Evolutionary conservation across 2,888 invertebrate species (phyloP).

Genomic region (Chorisops tibialis): DNA sequence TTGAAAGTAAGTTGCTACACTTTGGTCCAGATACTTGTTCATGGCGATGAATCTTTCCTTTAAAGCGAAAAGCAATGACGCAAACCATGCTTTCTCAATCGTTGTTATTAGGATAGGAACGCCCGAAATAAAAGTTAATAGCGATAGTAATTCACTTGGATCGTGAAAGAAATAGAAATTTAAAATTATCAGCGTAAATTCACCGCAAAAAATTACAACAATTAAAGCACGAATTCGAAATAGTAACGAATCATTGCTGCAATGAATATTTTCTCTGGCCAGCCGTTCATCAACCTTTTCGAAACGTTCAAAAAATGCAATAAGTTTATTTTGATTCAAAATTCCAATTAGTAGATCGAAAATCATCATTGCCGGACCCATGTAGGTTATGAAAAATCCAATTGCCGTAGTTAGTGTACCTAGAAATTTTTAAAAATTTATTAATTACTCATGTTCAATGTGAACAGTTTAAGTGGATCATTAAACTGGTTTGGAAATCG

Average conservation of each 20-base stretch:
- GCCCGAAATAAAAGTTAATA: conserved; percentile 44
- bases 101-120: conserved; percentile 48
- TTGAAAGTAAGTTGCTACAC: conserved; percentile 38
- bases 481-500: no score
- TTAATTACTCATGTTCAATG: no score
- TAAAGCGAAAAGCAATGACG: conserved; percentile 44
- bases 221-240: conserved; percentile 44
- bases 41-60: conserved; percentile 47
- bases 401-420: conserved; percentile 50
- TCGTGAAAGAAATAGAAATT: conserved; percentile 44
- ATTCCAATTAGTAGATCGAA: conserved; percentile 47
- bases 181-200: conserved; percentile 41
- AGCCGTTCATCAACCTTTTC: conserved; percentile 46
- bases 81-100: conserved; percentile 51
- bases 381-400: conserved; percentile 49
- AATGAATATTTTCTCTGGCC: conserved; percentile 41
- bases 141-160: conserved; percentile 40
- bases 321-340: conserved; percentile 45
- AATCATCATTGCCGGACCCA: conserved; percentile 49
- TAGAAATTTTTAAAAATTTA: conserved; percentile 31
- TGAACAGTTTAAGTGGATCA: background rate
- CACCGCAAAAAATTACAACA: conserved; percentile 40
- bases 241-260: conserved; percentile 41
- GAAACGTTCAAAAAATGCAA: conserved; percentile 46
- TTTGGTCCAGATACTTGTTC: conserved; percentile 39